A percentile compares a stretch with the other conserved stretches of the same genome.
Evolutionary conservation across 2,113 vertebrate species (phyloP).

Genomic region (Nestor notabilis): DNA sequence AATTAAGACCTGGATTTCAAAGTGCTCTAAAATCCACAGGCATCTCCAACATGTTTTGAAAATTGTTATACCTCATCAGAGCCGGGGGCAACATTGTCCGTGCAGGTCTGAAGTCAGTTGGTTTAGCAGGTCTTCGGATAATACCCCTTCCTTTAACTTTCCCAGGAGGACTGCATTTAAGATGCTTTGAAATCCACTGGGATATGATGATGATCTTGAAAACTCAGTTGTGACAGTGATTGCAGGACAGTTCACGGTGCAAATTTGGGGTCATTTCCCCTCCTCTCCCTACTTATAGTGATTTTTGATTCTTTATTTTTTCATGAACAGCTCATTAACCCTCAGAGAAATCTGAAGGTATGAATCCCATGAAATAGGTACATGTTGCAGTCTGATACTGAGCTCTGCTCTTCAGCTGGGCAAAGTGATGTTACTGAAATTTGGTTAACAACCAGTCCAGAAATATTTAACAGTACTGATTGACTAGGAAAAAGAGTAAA

Average conservation of each 20-base stretch:
- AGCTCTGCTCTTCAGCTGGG: neutral
- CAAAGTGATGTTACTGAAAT: neutral
- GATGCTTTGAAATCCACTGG: neutral
- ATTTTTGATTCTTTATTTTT: neutral
- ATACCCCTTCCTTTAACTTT: neutral
- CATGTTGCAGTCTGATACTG: neutral
- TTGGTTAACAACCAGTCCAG: neutral
- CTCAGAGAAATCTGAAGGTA: neutral
- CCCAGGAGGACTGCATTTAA: neutral
- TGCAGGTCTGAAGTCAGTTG: conserved; percentile 17
- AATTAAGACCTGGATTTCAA: conserved; percentile 55
- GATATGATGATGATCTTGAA: neutral
- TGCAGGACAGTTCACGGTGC: neutral
- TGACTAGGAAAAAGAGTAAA: neutral
- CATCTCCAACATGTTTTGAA: conserved; percentile 39
- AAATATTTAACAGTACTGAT: neutral
- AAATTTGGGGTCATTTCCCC: neutral
- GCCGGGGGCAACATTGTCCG: conserved; percentile 19
- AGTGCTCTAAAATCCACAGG: conserved; percentile 57
- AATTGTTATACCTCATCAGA: conserved; percentile 24
- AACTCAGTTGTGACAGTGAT: neutral
- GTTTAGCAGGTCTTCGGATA: conserved; percentile 2
- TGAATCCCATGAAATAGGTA: neutral
- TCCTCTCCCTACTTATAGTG: neutral
- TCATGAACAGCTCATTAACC: neutral